Percentiles rank a stretch among this genome's conserved stretches.
phyloP scores from a whole-genome alignment of 2,888 invertebrate genomes.

The Leptogaster cylindrica region DNA sequence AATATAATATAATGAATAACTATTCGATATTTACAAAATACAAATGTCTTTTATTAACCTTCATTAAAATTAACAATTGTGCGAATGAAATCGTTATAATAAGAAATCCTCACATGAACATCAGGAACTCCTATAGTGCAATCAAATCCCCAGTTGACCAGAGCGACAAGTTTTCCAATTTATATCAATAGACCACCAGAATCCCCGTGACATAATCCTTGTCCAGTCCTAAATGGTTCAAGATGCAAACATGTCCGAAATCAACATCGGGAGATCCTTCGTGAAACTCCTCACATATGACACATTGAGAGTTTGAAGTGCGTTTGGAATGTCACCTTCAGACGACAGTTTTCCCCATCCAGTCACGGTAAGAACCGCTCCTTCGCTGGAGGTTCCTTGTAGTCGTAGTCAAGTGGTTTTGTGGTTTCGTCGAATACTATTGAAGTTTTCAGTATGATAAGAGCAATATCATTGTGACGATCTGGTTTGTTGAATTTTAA shows the following conservation, averaged over 20 bases:
- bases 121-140: slow-evolving; percentile 59
- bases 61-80: slow-evolving; percentile 6
- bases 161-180: slow-evolving; percentile 52
- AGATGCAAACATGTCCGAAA: slow-evolving; percentile 63
- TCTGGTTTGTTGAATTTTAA: slow-evolving; percentile 49
- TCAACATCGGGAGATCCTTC: slow-evolving; percentile 63
- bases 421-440: slow-evolving; percentile 65
- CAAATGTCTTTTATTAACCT: not conserved
- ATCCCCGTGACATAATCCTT: too few relatives aligned
- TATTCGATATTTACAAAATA: too few relatives aligned
- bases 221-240: too few relatives aligned
- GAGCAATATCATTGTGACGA: slow-evolving; percentile 71
- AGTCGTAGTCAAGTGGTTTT: slow-evolving; percentile 66
- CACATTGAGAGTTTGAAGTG: not conserved
- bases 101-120: slow-evolving; percentile 58
- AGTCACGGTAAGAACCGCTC: slow-evolving; percentile 65
- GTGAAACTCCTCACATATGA: slow-evolving; percentile 63
- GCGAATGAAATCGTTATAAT: slow-evolving; percentile 58
- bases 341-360: slow-evolving; percentile 68
- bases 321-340: not conserved
- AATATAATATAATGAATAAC: too few relatives aligned
- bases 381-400: slow-evolving; percentile 62
- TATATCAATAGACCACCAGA: too few relatives aligned
- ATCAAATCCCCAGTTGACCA: slow-evolving; percentile 60
- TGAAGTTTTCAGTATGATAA: slow-evolving; percentile 66